Evolutionary conservation across 2,113 vertebrate species (phyloP).

Genomic region (Crotophaga sulcirostris): DNA sequence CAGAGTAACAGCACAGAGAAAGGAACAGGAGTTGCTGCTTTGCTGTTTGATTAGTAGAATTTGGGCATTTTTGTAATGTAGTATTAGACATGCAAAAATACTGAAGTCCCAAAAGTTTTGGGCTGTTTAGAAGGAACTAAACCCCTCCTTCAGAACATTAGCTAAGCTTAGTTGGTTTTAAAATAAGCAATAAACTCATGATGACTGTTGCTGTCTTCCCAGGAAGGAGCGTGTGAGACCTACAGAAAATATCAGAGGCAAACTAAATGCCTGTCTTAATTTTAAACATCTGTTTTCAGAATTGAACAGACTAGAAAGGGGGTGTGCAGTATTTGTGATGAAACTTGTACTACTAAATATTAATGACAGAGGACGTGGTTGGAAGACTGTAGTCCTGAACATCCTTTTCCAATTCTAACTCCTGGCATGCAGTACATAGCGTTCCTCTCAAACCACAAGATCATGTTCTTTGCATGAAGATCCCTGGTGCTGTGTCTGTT

Average conservation of each 20-base stretch:
- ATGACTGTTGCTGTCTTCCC: conserved; percentile 3
- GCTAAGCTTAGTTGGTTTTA: conserved; percentile 1
- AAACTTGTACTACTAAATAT: conserved; percentile 46
- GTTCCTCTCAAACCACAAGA: not conserved
- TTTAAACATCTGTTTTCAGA: conserved; percentile 63
- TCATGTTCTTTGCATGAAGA: not conserved
- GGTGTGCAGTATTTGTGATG: conserved; percentile 13
- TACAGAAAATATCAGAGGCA: not conserved
- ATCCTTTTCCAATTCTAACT: not conserved
- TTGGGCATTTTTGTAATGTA: not conserved
- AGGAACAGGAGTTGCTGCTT: not conserved
- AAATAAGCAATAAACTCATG: not conserved
- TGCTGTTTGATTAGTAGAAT: not conserved
- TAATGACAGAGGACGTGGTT: not conserved
- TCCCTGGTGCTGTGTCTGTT: not conserved
- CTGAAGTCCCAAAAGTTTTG: not conserved
- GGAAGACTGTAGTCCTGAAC: not conserved
- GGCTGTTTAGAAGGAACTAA: not conserved
- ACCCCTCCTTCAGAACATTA: not conserved
- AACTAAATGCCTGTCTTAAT: conserved; percentile 39
- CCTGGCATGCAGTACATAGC: not conserved
- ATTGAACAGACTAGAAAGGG: conserved; percentile 10
- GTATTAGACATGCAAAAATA: not conserved
- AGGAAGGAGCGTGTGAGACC: not conserved
- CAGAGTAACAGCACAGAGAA: not conserved